Evolutionary conservation across 2,888 invertebrate genomes (phyloP).

Genomic region (Thymelicus lineola): DNA sequence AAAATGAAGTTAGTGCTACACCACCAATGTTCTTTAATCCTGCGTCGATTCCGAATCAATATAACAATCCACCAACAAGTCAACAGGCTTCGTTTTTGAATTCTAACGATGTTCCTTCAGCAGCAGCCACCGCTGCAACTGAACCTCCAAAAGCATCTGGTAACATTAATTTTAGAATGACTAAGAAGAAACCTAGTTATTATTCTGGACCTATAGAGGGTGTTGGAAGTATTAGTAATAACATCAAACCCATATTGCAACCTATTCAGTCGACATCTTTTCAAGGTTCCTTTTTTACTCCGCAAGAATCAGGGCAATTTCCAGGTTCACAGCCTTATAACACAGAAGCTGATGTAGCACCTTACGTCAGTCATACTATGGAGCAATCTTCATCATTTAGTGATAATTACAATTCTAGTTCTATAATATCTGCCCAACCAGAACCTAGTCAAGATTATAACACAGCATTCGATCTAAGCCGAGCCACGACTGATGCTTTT

Average conservation of each 20-base stretch:
- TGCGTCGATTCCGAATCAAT: constrained; percentile 3
- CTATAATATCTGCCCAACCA: constrained; percentile 20
- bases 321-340: constrained; percentile 11
- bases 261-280: constrained; percentile 55
- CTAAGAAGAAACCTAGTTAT: constrained; percentile 76
- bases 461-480: constrained; percentile 72
- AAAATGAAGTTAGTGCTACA: constrained; percentile 26
- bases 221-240: constrained; percentile 70
- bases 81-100: constrained; percentile 33
- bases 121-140: constrained; percentile 40
- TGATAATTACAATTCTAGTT: constrained; percentile 46
- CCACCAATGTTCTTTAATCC: constrained; percentile 53
- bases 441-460: constrained; percentile 46
- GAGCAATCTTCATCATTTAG: constrained; percentile 46
- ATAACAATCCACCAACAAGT: constrained; percentile 7
- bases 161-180: constrained; percentile 68
- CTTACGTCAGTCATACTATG: constrained; percentile 47
- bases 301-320: constrained; percentile 47
- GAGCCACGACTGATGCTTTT: constrained; percentile 60
- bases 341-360: constrained; percentile 22
- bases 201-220: constrained; percentile 80
- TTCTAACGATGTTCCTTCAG: constrained; percentile 15
- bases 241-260: constrained; percentile 65
- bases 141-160: constrained; percentile 71
- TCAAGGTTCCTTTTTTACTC: constrained; percentile 67